Evolutionary conservation across 30 jellyfish, hydroid and myxozoan species (phyloP).

Genomic region (Sanderia malayensis): DNA sequence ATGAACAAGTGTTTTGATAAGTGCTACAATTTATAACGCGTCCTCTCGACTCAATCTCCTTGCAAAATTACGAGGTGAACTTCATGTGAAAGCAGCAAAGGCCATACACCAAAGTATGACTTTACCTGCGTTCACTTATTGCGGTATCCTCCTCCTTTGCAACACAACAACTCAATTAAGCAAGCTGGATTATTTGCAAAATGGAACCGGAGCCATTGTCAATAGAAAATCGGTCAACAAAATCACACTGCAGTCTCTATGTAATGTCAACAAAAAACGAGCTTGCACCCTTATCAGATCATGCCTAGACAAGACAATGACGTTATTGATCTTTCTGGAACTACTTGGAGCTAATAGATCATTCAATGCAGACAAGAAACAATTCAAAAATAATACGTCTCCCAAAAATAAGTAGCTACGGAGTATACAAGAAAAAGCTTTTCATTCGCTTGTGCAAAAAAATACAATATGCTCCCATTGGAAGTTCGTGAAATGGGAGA

Average conservation of each 20-base stretch:
- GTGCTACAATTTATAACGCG: no score
- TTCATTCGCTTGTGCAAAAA: neutral
- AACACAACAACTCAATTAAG: constrained; percentile 23
- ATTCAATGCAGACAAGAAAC: constrained; percentile 30
- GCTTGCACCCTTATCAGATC: neutral
- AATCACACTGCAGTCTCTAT: constrained; percentile 22
- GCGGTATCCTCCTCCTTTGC: constrained; percentile 39
- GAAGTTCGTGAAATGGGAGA: constrained; percentile 3
- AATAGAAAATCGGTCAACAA: constrained; percentile 24
- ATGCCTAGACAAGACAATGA: constrained; percentile 1
- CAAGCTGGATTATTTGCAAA: neutral
- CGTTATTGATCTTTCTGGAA: no score
- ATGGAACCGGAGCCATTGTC: constrained; percentile 11
- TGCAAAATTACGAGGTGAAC: constrained; percentile 21
- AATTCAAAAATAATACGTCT: constrained; percentile 25
- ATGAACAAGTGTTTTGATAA: no score
- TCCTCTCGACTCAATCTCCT: constrained; percentile 38
- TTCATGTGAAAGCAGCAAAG: constrained; percentile 31
- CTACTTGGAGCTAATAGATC: neutral
- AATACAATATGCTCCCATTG: neutral
- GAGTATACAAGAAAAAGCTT: neutral
- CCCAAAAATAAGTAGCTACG: neutral
- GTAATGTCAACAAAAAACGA: constrained; percentile 22
- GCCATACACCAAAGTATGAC: constrained; percentile 34
- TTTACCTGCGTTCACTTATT: constrained; percentile 40